Conservation (phyloP, 2,113 vertebrate genomes). For the Equus przewalskii region DNA sequence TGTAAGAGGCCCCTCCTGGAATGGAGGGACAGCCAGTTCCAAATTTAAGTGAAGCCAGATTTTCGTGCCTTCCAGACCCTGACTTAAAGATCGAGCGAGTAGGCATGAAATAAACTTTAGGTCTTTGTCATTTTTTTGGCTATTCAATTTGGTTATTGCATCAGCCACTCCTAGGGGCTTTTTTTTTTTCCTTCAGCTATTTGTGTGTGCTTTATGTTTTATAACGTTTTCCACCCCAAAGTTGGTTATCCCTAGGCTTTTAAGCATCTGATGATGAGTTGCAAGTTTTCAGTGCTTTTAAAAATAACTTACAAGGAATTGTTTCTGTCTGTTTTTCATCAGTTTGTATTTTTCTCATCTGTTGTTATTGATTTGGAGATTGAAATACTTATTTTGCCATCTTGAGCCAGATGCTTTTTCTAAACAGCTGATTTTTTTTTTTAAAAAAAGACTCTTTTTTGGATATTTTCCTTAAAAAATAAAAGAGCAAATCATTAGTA, state of each 20-base stretch:
- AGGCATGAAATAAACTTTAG: constrained; percentile 49
- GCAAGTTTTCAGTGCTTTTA: constrained; percentile 65
- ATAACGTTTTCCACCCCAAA: neutral
- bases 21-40: constrained; percentile 28
- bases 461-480: constrained; percentile 42
- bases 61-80: constrained; percentile 48
- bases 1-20: neutral
- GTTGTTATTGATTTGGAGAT: constrained; percentile 72
- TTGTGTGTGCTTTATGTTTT: constrained; percentile 27
- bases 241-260: neutral
- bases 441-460: neutral
- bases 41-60: constrained; percentile 68
- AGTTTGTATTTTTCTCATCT: constrained; percentile 58
- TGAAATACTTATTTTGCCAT: constrained; percentile 57
- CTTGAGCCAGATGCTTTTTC: constrained; percentile 61
- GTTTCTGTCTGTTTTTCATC: constrained; percentile 60
- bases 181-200: neutral
- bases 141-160: constrained; percentile 21
- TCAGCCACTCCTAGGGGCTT: constrained; percentile 13
- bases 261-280: constrained; percentile 70
- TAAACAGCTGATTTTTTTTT: neutral
- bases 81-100: constrained; percentile 9
- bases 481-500: constrained; percentile 9
- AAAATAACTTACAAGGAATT: constrained; percentile 66
- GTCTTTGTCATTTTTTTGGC: constrained; percentile 71